Percentiles rank a stretch among this genome's conserved stretches.
These are phyloP conservation scores for Acanthurus lineatus DNA, from an alignment of 2,797 vertebrate species.

Conservation along the genomic window DNA sequence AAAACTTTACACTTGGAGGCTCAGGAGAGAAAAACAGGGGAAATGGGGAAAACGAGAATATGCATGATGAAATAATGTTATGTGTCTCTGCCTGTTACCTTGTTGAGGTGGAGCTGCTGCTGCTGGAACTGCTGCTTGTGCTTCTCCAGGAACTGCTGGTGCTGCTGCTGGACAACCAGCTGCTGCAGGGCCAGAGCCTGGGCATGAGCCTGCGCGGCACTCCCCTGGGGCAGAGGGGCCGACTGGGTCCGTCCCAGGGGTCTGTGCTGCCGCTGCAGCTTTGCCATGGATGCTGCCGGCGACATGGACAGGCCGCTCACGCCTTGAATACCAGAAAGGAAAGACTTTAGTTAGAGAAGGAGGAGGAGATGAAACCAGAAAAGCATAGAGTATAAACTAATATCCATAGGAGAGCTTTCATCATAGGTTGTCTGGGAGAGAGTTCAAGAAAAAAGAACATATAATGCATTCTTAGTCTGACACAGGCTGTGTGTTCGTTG, in stretches of 20 bases:
- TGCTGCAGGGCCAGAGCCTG: slow-evolving; percentile 93
- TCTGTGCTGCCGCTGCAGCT: slow-evolving; percentile 94
- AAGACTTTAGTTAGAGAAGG: background rate
- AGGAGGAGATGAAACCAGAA: background rate
- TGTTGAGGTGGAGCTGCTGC: slow-evolving; percentile 95
- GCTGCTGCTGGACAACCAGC: slow-evolving; percentile 96
- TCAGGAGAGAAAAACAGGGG: background rate
- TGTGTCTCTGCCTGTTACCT: slow-evolving; percentile 80
- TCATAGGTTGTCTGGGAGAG: background rate
- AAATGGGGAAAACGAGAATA: too few species aligned
- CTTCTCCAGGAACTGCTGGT: slow-evolving; percentile 99
- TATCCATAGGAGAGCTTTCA: slow-evolving; percentile 15
- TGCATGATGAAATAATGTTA: background rate
- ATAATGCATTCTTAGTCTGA: slow-evolving; percentile 15
- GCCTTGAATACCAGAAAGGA: slow-evolving; percentile 77
- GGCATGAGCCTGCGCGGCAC: slow-evolving; percentile 84
- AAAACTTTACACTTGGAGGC: background rate
- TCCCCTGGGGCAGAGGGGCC: slow-evolving; percentile 94
- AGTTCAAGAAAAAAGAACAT: slow-evolving; percentile 21
- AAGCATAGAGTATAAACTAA: slow-evolving; percentile 7
- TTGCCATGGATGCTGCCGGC: slow-evolving; percentile 91
- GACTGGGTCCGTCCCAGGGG: slow-evolving; percentile 97
- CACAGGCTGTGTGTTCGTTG: slow-evolving; percentile 19
- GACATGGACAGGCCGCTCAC: slow-evolving; percentile 92
- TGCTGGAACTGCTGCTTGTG: slow-evolving; percentile 99